These are phyloP conservation scores for Ceyx melanurus DNA, from an alignment of 2,113 vertebrate species.

Conservation along the genomic window DNA sequence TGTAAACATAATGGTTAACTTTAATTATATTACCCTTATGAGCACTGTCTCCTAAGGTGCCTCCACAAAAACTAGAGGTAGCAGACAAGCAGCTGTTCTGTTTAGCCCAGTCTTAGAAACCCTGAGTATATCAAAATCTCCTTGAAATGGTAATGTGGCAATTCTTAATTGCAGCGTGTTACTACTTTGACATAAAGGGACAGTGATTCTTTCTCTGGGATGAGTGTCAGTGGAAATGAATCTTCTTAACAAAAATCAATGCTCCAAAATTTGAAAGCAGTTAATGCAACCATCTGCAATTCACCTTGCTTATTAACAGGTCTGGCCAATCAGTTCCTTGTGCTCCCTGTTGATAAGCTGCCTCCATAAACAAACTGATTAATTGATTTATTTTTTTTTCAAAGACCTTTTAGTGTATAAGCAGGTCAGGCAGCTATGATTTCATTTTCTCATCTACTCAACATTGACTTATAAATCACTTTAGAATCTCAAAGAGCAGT, in stretches of 20 bases:
- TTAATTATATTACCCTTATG: not conserved
- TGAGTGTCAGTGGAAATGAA: constrained; percentile 55
- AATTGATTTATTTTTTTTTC: constrained; percentile 58
- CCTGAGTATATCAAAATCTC: not conserved
- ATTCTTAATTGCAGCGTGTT: not conserved
- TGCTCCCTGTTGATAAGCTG: constrained; percentile 68
- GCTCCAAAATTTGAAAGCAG: constrained; percentile 69
- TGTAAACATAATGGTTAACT: not conserved
- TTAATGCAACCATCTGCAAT: constrained; percentile 69
- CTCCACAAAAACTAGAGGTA: not conserved
- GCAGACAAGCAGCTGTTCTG: not conserved
- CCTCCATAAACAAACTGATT: constrained; percentile 76
- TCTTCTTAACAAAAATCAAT: constrained; percentile 75
- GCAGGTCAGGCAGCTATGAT: constrained; percentile 69
- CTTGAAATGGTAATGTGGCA: not conserved
- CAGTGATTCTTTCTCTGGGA: constrained; percentile 36
- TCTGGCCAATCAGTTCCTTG: constrained; percentile 16
- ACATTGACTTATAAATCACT: constrained; percentile 57
- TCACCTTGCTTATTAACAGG: constrained; percentile 68
- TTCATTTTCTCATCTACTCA: constrained; percentile 65
- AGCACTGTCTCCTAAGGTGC: not conserved
- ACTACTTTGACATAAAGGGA: constrained; percentile 6
- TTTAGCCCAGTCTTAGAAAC: not conserved
- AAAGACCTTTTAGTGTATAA: constrained; percentile 61
- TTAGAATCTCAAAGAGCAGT: constrained; percentile 31